Evolutionary conservation across 2,888 invertebrate species (phyloP).

Genomic region (Oscheius onirici): DNA sequence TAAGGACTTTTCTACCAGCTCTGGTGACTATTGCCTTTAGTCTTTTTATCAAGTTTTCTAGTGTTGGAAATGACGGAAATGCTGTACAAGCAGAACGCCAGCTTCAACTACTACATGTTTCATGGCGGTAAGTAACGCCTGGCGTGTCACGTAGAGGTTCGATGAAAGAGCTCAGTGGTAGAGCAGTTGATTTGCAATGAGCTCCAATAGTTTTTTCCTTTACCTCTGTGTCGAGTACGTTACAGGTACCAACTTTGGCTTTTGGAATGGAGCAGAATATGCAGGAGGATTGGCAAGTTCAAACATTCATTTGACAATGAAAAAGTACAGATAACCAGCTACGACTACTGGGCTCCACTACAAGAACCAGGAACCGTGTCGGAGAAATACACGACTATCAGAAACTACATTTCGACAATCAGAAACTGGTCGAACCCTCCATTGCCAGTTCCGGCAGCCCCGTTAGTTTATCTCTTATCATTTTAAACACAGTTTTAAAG

Average conservation of each 20-base stretch:
- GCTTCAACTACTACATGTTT: conserved; percentile 62
- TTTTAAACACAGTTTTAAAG: not conserved
- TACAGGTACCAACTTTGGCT: conserved; percentile 64
- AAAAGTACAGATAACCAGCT: conserved; percentile 61
- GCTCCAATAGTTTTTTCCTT: too few species aligned
- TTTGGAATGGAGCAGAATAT: conserved; percentile 53
- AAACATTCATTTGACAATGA: conserved; percentile 41
- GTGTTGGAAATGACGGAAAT: conserved; percentile 27
- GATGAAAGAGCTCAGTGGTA: too few species aligned
- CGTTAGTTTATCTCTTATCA: not conserved
- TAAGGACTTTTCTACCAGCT: conserved; percentile 15
- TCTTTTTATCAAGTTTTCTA: not conserved
- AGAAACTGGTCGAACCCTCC: conserved; percentile 42
- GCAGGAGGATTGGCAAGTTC: conserved; percentile 19
- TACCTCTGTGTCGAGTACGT: too few species aligned
- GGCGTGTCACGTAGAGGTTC: too few species aligned
- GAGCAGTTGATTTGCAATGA: too few species aligned
- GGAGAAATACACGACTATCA: conserved; percentile 46
- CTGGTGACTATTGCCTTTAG: not conserved
- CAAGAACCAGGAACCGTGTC: conserved; percentile 43
- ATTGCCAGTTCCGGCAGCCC: conserved; percentile 73
- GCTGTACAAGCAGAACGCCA: conserved; percentile 48
- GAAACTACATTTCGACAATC: conserved; percentile 42
- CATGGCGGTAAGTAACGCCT: too few species aligned
- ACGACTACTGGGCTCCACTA: conserved; percentile 66